phyloP scores from a whole-genome alignment of 2,797 vertebrate genomes.

The Xenentodon cancila region DNA sequence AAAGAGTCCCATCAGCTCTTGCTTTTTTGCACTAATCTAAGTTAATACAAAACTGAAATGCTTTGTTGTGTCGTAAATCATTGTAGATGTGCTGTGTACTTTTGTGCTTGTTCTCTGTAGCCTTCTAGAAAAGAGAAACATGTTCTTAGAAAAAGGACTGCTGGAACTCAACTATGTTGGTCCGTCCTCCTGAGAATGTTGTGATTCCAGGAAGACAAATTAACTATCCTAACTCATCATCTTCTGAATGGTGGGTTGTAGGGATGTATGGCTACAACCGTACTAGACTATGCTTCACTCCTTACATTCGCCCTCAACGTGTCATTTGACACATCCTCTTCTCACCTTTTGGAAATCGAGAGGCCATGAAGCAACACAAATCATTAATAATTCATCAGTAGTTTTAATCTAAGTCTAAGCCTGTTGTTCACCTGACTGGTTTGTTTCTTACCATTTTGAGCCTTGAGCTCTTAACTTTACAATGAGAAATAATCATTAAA shows the following conservation, averaged over 20 bases:
- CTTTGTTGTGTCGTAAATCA: slow-evolving; percentile 19
- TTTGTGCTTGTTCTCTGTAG: slow-evolving; percentile 4
- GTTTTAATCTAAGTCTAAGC: slow-evolving; percentile 1
- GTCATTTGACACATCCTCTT: slow-evolving; percentile 18
- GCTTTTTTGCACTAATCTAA: slow-evolving; percentile 6
- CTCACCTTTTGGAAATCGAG: slow-evolving; percentile 23
- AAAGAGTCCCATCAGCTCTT: slow-evolving; percentile 1
- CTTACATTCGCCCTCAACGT: slow-evolving; percentile 5
- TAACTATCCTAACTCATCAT: slow-evolving; percentile 23
- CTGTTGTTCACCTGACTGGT: background rate
- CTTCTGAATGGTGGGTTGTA: slow-evolving; percentile 15
- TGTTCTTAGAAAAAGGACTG: slow-evolving; percentile 12
- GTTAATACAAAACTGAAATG: slow-evolving; percentile 31
- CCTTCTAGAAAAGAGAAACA: slow-evolving; percentile 5
- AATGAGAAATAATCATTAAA: no score
- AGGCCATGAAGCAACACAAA: slow-evolving; percentile 2
- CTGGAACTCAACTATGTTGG: slow-evolving; percentile 8
- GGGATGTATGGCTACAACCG: background rate
- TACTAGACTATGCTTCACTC: background rate
- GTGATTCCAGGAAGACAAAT: slow-evolving; percentile 13
- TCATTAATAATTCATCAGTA: slow-evolving; percentile 26
- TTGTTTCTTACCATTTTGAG: background rate
- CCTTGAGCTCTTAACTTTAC: background rate
- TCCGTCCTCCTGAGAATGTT: slow-evolving; percentile 9
- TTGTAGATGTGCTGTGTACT: slow-evolving; percentile 10